A percentile compares a stretch with the other conserved stretches of the same genome.
These are phyloP conservation scores for Platygyra sinensis DNA, from an alignment of 64 coral and sea anemone species.

Conservation along the genomic window DNA sequence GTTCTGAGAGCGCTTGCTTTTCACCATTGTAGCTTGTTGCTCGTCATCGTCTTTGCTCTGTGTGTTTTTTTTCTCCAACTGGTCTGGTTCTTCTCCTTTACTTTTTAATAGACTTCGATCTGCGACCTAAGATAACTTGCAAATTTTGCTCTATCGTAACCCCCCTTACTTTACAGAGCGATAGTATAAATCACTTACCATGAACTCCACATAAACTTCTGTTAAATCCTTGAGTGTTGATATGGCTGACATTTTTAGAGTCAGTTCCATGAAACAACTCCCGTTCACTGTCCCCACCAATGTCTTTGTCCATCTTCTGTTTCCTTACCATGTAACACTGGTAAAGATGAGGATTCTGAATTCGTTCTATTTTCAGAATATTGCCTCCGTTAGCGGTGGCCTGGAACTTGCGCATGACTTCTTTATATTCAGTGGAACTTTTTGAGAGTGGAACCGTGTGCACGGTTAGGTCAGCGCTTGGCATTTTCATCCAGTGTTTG, in stretches of 20 bases:
- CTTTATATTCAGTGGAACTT: constrained; percentile 6
- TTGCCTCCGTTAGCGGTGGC: neutral
- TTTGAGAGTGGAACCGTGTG: neutral
- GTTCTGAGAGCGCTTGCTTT: too few species aligned
- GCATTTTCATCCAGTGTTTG: neutral
- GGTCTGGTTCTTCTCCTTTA: too few species aligned
- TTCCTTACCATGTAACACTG: constrained; percentile 28
- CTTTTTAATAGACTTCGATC: too few species aligned
- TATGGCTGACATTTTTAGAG: neutral
- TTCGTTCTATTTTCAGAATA: constrained; percentile 34
- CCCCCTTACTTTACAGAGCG: too few species aligned
- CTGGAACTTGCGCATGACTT: neutral
- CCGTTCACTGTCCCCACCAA: constrained; percentile 3
- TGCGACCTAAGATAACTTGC: too few species aligned
- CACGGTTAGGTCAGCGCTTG: neutral
- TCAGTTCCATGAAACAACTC: constrained; percentile 4
- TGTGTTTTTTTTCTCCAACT: too few species aligned
- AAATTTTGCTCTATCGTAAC: too few species aligned
- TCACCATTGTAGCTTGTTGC: too few species aligned
- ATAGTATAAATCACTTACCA: neutral
- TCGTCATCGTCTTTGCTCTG: too few species aligned
- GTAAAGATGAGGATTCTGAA: constrained; percentile 60
- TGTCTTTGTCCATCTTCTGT: constrained; percentile 55
- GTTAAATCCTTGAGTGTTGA: constrained; percentile 17
- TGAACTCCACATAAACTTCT: neutral